phyloP scores from a whole-genome alignment of 2,113 vertebrate genomes.

The Clarias batrachus region DNA sequence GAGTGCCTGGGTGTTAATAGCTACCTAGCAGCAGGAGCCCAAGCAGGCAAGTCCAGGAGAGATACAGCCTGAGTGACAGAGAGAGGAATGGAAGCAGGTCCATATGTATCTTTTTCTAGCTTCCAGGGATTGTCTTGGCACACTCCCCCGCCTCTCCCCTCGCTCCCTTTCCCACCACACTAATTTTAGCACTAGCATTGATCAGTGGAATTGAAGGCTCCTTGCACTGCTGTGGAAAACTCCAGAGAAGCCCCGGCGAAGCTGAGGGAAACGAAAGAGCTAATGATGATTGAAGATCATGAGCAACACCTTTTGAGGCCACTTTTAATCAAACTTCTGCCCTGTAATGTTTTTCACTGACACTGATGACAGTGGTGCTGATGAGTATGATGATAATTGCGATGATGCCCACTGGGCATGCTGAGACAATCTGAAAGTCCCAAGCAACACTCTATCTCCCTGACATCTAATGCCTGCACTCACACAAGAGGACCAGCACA shows the following conservation, averaged over 20 bases:
- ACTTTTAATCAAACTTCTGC: slow-evolving; percentile 51
- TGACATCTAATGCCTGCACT: slow-evolving; percentile 28
- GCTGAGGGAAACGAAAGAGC: background rate
- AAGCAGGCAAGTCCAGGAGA: slow-evolving; percentile 23
- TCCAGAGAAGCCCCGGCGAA: slow-evolving; percentile 14
- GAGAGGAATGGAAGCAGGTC: slow-evolving; percentile 35
- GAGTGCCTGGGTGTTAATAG: slow-evolving; percentile 48
- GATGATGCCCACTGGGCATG: slow-evolving; percentile 42
- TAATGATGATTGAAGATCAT: slow-evolving; percentile 52
- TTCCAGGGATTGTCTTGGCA: slow-evolving; percentile 48
- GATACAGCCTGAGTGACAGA: slow-evolving; percentile 18
- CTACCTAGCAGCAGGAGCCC: slow-evolving; percentile 49
- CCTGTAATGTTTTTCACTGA: slow-evolving; percentile 30
- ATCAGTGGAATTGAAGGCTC: slow-evolving; percentile 21
- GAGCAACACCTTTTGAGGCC: slow-evolving; percentile 21
- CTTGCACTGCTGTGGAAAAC: background rate
- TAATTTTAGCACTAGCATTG: slow-evolving; percentile 41
- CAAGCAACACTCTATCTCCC: slow-evolving; percentile 38
- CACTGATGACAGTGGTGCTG: slow-evolving; percentile 40
- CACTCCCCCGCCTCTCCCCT: background rate
- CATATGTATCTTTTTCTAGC: slow-evolving; percentile 43
- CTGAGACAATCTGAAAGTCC: slow-evolving; percentile 29
- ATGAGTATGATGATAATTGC: slow-evolving; percentile 48
- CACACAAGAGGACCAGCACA: slow-evolving; percentile 25
- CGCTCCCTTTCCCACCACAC: background rate